phyloP scores from a whole-genome alignment of 2,113 vertebrate genomes.

The Ceyx melanurus region DNA sequence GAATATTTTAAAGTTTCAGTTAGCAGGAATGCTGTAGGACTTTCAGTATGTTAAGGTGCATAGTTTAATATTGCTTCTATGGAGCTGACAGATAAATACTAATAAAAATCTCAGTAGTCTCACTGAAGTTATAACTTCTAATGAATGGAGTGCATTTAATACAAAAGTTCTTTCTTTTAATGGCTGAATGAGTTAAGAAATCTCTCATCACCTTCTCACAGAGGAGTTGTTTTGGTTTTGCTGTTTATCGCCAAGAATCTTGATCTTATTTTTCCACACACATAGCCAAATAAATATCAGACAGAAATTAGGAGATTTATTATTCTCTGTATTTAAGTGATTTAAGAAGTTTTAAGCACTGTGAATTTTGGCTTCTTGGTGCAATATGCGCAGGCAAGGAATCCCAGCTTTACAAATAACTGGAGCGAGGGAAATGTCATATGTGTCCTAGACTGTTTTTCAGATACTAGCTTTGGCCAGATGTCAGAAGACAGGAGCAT shows the following conservation, averaged over 20 bases:
- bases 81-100: neutral
- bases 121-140: neutral
- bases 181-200: neutral
- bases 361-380: neutral
- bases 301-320: neutral
- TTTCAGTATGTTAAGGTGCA: neutral
- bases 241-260: neutral
- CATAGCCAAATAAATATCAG: neutral
- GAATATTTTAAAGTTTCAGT: neutral
- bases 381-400: neutral
- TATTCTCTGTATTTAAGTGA: neutral
- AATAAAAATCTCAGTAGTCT: neutral
- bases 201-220: neutral
- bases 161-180: neutral
- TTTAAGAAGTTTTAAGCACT: neutral
- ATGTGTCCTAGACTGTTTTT: neutral
- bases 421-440: neutral
- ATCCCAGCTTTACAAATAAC: neutral
- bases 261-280: neutral
- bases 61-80: neutral
- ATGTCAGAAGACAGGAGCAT: neutral
- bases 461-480: neutral
- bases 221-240: neutral
- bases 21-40: neutral
- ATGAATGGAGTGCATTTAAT: neutral